Evolutionary conservation across 2,888 invertebrate genomes (phyloP).

Genomic region (Willowsia nigromaculata): DNA sequence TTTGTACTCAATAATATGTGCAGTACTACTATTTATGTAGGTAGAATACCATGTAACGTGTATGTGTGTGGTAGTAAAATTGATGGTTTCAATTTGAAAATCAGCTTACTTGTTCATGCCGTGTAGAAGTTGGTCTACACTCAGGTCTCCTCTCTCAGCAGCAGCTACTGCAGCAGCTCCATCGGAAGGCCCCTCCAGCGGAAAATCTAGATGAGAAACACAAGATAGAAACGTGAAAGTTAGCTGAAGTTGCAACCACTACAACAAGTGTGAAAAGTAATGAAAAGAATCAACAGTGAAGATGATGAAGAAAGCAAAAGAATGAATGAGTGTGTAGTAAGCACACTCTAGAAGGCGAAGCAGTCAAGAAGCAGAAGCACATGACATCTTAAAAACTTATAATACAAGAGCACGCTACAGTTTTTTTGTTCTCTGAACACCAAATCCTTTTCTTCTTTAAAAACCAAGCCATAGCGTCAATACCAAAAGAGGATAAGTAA

Average conservation of each 20-base stretch:
- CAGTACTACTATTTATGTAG: not conserved
- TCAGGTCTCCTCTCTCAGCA: slow-evolving; percentile 74
- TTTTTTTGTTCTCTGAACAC: no score
- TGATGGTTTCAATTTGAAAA: slow-evolving; percentile 30
- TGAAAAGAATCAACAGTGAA: slow-evolving; percentile 8
- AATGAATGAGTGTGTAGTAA: slow-evolving; percentile 54
- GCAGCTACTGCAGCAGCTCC: slow-evolving; percentile 52
- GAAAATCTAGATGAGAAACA: slow-evolving; percentile 74
- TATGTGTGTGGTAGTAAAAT: slow-evolving; percentile 12
- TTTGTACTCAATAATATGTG: no score
- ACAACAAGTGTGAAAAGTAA: slow-evolving; percentile 59
- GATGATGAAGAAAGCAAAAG: slow-evolving; percentile 18
- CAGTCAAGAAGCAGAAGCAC: not conserved
- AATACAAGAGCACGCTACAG: no score
- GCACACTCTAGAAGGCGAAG: no score
- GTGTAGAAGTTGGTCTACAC: slow-evolving; percentile 76
- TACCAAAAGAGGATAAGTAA: slow-evolving; percentile 25
- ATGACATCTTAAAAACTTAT: no score
- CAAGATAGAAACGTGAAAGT: slow-evolving; percentile 14
- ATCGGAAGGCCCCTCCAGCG: slow-evolving; percentile 76
- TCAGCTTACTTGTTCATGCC: slow-evolving; percentile 78
- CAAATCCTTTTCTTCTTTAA: slow-evolving; percentile 1
- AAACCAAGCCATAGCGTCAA: slow-evolving; percentile 17
- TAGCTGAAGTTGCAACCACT: slow-evolving; percentile 6
- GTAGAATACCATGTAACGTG: not conserved